phyloP scores from a whole-genome alignment of 2,888 invertebrate species.

The Cartodere bifasciata region DNA sequence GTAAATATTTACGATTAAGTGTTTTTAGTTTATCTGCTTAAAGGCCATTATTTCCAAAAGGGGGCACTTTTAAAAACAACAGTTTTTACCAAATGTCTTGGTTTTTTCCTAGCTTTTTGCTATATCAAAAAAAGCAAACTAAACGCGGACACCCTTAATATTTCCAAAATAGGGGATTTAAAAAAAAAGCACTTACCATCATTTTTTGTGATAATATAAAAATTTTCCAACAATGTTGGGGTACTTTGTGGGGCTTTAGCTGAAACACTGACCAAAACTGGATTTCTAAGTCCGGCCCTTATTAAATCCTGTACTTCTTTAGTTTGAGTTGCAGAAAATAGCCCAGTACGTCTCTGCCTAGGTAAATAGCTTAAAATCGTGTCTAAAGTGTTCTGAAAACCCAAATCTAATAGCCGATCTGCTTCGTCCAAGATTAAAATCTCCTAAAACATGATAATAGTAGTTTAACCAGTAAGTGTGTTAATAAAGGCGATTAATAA shows the following conservation, averaged over 20 bases:
- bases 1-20: too few species aligned
- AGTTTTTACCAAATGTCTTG: too few species aligned
- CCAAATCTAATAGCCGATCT: constrained; percentile 84
- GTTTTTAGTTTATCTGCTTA: too few species aligned
- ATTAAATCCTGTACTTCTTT: constrained; percentile 84
- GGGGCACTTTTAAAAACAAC: too few species aligned
- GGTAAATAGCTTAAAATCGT: constrained; percentile 85
- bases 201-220: constrained; percentile 64
- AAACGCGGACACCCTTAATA: too few species aligned
- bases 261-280: constrained; percentile 78
- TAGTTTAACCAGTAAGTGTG: background rate
- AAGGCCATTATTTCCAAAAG: too few species aligned
- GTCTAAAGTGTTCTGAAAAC: constrained; percentile 75
- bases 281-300: constrained; percentile 87
- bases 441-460: constrained; percentile 48
- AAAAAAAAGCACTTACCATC: constrained; percentile 36
- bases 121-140: too few species aligned
- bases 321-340: constrained; percentile 99
- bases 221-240: constrained; percentile 60
- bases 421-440: constrained; percentile 93
- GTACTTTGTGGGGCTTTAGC: constrained; percentile 70
- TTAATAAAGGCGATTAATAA: background rate
- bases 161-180: background rate
- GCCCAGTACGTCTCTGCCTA: constrained; percentile 83
- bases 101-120: too few species aligned